A percentile compares a stretch with the other conserved stretches of the same genome.
These are phyloP conservation scores for Alcis repandata DNA, from an alignment of 2,888 invertebrate species.

Conservation along the genomic window DNA sequence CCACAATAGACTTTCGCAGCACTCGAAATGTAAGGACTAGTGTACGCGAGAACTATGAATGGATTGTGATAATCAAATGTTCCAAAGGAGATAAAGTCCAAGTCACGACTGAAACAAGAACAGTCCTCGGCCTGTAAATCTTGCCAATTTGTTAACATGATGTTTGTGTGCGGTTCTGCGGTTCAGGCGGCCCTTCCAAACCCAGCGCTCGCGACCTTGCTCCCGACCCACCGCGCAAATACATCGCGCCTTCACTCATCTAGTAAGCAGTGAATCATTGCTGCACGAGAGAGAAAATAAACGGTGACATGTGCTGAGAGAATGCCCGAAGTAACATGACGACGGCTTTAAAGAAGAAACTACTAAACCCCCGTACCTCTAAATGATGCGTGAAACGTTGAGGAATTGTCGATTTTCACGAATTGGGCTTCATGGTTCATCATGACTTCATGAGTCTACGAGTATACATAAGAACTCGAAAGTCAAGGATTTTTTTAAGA, in stretches of 20 bases:
- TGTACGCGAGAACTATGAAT: too few relatives aligned
- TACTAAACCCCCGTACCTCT: not conserved
- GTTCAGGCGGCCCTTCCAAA: slow-evolving; percentile 23
- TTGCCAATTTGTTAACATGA: slow-evolving; percentile 15
- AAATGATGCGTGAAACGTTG: not conserved
- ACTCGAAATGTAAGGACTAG: too few relatives aligned
- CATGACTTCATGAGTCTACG: too few relatives aligned
- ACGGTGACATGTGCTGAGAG: slow-evolving; percentile 26
- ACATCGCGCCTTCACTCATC: slow-evolving; percentile 52
- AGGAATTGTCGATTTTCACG: not conserved
- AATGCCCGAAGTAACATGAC: slow-evolving; percentile 17
- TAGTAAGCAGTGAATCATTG: slow-evolving; percentile 41
- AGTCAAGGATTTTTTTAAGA: too few relatives aligned
- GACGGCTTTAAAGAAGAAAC: slow-evolving; percentile 26
- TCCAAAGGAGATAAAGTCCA: not conserved
- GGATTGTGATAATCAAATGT: too few relatives aligned
- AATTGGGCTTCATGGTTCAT: too few relatives aligned
- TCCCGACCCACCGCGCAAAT: slow-evolving; percentile 52
- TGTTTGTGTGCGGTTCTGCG: slow-evolving; percentile 9
- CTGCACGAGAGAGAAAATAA: slow-evolving; percentile 33
- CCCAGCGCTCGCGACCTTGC: slow-evolving; percentile 51
- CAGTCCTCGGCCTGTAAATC: not conserved
- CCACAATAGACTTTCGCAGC: too few relatives aligned
- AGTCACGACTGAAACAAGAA: not conserved
- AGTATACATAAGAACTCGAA: too few relatives aligned